Percentiles rank a stretch among this genome's conserved stretches.
phyloP scores from a whole-genome alignment of 1,140 invertebrate genomes.

The Drosophila mauritiana region DNA sequence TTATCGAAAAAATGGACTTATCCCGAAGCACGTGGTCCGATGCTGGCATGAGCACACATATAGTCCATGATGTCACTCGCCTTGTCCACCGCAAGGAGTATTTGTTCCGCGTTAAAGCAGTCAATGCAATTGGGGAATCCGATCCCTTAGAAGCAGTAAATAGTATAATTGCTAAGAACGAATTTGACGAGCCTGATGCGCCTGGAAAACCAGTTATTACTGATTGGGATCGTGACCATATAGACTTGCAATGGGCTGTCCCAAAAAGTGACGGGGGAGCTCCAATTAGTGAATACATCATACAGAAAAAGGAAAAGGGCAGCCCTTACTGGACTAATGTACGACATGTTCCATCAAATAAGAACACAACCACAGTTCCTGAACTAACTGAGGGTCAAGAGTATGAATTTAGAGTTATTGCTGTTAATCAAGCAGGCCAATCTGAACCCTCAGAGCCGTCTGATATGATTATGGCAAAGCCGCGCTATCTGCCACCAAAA shows the following conservation, averaged over 20 bases:
- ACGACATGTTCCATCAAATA: constrained; percentile 91
- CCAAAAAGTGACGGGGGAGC: constrained; percentile 96
- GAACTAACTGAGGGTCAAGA: constrained; percentile 97
- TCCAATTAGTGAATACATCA: constrained; percentile 96
- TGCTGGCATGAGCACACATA: constrained; percentile 93
- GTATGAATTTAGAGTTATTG: constrained; percentile 98
- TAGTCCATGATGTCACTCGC: constrained; percentile 93
- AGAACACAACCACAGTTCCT: constrained; percentile 92
- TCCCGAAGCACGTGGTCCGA: constrained; percentile 97
- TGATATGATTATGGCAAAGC: constrained; percentile 93
- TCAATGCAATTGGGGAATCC: constrained; percentile 97
- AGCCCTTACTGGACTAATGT: constrained; percentile 96
- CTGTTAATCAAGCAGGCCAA: constrained; percentile 97
- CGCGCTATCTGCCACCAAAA: constrained; percentile 94
- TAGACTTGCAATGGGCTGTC: constrained; percentile 94
- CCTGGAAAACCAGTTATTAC: constrained; percentile 95
- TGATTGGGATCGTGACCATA: constrained; percentile 97
- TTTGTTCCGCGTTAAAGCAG: constrained; percentile 95
- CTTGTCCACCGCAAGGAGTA: constrained; percentile 97
- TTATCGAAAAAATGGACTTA: constrained; percentile 98
- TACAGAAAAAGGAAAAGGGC: constrained; percentile 98
- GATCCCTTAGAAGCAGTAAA: constrained; percentile 94
- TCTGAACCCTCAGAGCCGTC: constrained; percentile 98
- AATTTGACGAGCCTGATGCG: constrained; percentile 96
- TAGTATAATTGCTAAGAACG: constrained; percentile 96